phyloP scores from a whole-genome alignment of 2,797 vertebrate species.

The Phyllotis vaccarum region DNA sequence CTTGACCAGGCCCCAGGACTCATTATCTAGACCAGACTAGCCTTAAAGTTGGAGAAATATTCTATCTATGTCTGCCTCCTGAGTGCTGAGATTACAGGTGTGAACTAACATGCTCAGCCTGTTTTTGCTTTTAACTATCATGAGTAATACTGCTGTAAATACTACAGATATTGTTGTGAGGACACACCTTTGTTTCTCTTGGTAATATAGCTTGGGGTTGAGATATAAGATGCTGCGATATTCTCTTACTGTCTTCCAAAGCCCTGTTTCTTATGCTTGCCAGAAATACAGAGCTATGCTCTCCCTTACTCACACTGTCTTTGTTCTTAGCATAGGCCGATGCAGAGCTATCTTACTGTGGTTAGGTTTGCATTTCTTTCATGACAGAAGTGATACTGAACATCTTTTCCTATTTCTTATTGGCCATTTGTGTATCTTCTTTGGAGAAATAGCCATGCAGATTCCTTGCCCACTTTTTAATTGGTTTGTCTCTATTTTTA shows the following conservation, averaged over 20 bases:
- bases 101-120: neutral
- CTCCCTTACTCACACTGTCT: neutral
- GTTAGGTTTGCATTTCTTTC: conserved; percentile 36
- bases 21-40: neutral
- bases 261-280: neutral
- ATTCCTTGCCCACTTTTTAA: conserved; percentile 23
- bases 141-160: conserved; percentile 14
- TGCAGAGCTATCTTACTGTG: neutral
- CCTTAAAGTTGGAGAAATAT: neutral
- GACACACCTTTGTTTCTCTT: conserved; percentile 39
- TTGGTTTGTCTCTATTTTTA: neutral
- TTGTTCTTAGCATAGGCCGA: neutral
- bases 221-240: neutral
- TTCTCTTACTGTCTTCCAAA: conserved; percentile 20
- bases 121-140: neutral
- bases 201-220: neutral
- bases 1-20: neutral
- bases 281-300: neutral
- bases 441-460: conserved; percentile 47
- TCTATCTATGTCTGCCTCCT: neutral
- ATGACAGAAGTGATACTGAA: neutral
- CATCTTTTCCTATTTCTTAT: conserved; percentile 25
- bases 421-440: conserved; percentile 13
- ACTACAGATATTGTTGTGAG: neutral
- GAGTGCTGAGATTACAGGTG: neutral